These are phyloP conservation scores for Origma solitaria DNA, from an alignment of 2,113 vertebrate species.

Conservation along the genomic window DNA sequence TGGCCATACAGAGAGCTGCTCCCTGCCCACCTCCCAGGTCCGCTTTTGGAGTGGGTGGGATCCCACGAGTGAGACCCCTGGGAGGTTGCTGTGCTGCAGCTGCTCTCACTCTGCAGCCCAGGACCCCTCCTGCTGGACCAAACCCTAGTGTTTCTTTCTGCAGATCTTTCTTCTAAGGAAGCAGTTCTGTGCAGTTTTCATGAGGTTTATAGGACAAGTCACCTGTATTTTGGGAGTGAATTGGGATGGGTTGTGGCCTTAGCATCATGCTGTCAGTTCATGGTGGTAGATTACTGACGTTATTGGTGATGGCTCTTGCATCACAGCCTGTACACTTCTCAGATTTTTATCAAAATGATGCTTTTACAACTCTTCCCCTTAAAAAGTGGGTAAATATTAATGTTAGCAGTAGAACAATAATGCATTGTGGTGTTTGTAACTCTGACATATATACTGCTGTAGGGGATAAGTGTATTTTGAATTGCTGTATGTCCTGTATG, in stretches of 20 bases:
- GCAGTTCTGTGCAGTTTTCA: neutral
- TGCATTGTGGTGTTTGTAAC: neutral
- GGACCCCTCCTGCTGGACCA: neutral
- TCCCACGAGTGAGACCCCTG: neutral
- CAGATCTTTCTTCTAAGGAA: neutral
- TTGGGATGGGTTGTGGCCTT: neutral
- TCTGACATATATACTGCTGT: neutral
- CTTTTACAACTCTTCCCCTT: neutral
- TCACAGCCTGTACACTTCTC: neutral
- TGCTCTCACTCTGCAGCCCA: neutral
- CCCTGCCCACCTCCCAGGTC: neutral
- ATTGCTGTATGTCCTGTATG: neutral
- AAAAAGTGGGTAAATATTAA: neutral
- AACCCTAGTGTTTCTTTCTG: neutral
- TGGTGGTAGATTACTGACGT: neutral
- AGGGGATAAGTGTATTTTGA: neutral
- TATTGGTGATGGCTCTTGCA: neutral
- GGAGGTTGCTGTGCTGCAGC: neutral
- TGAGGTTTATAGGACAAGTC: neutral
- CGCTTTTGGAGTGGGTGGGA: accelerated
- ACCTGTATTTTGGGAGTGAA: neutral
- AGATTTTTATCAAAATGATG: neutral
- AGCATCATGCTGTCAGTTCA: neutral
- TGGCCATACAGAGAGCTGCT: neutral
- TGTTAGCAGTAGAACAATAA: neutral